Conservation (phyloP, 2,113 vertebrate species). For the Piaya cayana region DNA sequence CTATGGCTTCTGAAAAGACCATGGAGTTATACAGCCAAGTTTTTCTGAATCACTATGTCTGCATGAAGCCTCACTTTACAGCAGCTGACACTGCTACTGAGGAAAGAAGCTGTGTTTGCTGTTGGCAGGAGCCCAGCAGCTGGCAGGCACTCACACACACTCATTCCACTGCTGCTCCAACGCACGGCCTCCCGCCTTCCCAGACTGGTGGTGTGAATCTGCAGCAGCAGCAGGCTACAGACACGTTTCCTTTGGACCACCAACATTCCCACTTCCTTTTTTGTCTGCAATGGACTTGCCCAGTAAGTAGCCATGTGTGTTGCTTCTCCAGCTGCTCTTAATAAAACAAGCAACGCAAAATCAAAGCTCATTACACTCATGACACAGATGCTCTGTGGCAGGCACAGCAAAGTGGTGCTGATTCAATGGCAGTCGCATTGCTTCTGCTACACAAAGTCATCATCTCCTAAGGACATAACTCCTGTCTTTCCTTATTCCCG, state of each 20-base stretch:
- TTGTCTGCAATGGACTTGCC: background rate
- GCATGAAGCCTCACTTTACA: background rate
- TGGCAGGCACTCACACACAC: background rate
- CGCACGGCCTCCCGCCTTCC: background rate
- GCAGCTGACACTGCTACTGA: background rate
- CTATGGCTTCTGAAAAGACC: background rate
- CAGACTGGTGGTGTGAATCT: accelerated
- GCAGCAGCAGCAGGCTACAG: background rate
- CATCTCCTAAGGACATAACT: background rate
- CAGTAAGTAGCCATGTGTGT: background rate
- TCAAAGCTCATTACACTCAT: background rate
- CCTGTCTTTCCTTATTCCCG: background rate
- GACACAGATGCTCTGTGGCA: background rate
- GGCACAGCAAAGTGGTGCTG: background rate
- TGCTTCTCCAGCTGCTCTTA: background rate
- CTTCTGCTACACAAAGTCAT: background rate
- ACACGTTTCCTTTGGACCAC: background rate
- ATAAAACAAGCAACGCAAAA: background rate
- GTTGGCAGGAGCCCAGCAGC: background rate
- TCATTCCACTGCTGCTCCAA: background rate
- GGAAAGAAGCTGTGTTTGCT: background rate
- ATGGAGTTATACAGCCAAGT: background rate
- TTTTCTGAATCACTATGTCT: background rate
- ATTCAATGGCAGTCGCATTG: background rate
- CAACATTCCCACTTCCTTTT: background rate